Evolutionary conservation across 2,888 invertebrate species (phyloP), one percentile per base, ranked within the genome.

Genomic region (Diloba caeruleocephala): DNA sequence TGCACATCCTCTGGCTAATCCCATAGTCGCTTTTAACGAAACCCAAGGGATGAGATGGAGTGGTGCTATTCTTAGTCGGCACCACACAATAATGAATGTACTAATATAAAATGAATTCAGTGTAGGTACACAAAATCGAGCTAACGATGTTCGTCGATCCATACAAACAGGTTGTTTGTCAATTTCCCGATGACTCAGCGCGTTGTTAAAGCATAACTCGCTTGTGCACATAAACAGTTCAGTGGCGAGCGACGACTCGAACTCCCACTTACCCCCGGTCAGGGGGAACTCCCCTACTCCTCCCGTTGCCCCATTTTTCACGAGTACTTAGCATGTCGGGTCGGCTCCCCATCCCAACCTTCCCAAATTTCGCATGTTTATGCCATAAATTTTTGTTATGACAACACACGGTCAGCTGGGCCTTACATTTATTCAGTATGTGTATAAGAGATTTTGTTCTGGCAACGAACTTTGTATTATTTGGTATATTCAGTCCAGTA

Each of bases 191-290:
- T 90, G 89, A 89, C 89, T 82, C 82, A 85, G 88, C 85, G 71
- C 71, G 78, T 79, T 88, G 83, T 86, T 84, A 83, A 79, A 87
- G 85, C 83, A 79, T 81, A 83, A 76, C 78, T 82, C 76, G 82
- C 74, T 78, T 83, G 83, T 87, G 82, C 85, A 88, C 84, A 88
- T 89, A 90, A 90, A 88, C 88, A 87, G 84, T 84, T 81, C 78
- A 79, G 81, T 74, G 77, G 77, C 77, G 78, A 65, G 66, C 68
- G 71, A 53, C 72, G 71, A 58, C 69, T 59, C 74, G 71, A 48
- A 66, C 56, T 69, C 61, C 67, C 60, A 59, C 58, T 54, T 43
- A 33, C 63, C 36, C 60, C 64, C 74, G 51, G 25, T 32, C 34
- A 44, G 55, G 73, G 70, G 63, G 44, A 39, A 53, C 33, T 41